These are phyloP conservation scores for Neoaliturus tenellus DNA, from an alignment of 2,888 invertebrate species.

Conservation along the genomic window DNA sequence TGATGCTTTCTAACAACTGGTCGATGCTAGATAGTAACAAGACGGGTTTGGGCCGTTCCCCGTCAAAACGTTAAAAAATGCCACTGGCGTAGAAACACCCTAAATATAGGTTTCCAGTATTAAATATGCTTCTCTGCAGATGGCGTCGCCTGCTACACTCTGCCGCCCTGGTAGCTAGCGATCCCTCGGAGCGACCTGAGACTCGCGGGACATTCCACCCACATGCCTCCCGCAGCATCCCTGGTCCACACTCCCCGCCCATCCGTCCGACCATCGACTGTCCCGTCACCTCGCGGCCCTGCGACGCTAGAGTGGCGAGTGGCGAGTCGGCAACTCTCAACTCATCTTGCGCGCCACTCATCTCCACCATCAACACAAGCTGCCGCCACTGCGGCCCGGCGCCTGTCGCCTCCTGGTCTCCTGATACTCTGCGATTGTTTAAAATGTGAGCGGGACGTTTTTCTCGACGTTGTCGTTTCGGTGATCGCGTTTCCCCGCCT, in stretches of 20 bases:
- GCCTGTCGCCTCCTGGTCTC: background rate
- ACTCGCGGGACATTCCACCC: background rate
- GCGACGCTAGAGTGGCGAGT: no score
- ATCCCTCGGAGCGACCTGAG: background rate
- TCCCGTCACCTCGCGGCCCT: no score
- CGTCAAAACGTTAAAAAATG: no score
- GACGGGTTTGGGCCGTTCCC: no score
- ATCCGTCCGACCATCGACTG: background rate
- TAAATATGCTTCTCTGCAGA: no score
- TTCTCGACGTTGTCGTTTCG: background rate
- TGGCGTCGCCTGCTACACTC: background rate
- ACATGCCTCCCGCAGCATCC: background rate
- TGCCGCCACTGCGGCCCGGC: background rate
- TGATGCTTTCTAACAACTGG: no score
- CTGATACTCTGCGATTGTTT: background rate
- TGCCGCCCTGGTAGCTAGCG: background rate
- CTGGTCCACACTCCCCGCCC: background rate
- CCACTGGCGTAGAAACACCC: no score
- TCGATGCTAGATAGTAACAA: no score
- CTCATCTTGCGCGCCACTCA: background rate
- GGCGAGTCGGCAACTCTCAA: no score
- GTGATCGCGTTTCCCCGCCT: no score
- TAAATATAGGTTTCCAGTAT: no score
- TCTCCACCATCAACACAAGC: background rate
- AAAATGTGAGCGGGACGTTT: background rate